These are phyloP conservation scores for Chromobotia macracanthus DNA, from an alignment of 2,797 vertebrate genomes.

Conservation along the genomic window DNA sequence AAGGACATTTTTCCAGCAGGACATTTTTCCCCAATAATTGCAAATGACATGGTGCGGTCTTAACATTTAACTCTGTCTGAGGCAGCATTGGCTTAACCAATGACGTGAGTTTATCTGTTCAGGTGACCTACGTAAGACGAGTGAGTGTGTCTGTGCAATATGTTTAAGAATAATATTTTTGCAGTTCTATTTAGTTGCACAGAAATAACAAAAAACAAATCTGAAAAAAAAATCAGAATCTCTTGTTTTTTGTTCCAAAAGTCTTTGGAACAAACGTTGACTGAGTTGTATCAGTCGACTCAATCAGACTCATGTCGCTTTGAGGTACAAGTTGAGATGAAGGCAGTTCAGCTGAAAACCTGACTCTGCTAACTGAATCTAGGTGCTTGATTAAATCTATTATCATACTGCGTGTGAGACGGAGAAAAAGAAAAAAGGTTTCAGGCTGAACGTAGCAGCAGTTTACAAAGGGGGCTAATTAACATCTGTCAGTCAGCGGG, in stretches of 20 bases:
- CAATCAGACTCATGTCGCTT: neutral
- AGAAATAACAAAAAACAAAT: no score
- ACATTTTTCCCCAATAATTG: no score
- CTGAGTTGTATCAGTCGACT: neutral
- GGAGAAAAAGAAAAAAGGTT: slow-evolving; percentile 23
- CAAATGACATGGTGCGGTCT: no score
- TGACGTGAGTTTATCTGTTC: no score
- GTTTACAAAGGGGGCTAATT: slow-evolving; percentile 57
- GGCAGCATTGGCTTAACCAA: neutral
- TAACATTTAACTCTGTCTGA: no score
- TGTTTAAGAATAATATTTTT: neutral
- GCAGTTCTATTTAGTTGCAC: neutral
- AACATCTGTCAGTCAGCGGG: slow-evolving; percentile 63
- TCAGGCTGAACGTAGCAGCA: slow-evolving; percentile 51
- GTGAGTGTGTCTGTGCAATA: no score
- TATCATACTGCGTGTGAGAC: slow-evolving; percentile 4
- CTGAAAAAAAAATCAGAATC: no score
- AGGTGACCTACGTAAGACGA: neutral
- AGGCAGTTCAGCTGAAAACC: neutral
- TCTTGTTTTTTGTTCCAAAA: neutral
- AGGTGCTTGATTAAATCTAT: slow-evolving; percentile 26
- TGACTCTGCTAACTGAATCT: slow-evolving; percentile 6
- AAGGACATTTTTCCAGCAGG: no score
- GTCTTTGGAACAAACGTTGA: neutral
- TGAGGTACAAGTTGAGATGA: neutral